A percentile compares a stretch with the other conserved stretches of the same genome.
Conservation (phyloP, 2,113 vertebrate genomes). For the Spermophilus dauricus region DNA sequence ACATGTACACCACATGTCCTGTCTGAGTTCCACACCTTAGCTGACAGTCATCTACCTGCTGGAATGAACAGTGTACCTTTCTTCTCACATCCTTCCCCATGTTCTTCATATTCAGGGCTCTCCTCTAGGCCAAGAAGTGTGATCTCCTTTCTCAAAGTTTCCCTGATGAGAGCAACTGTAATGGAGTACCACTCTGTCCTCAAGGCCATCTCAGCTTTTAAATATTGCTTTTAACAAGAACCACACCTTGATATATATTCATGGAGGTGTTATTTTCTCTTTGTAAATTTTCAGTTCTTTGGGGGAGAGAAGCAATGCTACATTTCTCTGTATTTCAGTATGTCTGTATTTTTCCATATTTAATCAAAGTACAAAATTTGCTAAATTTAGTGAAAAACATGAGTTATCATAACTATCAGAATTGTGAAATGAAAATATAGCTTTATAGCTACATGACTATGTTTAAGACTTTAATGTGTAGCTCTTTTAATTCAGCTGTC, state of each 20-base stretch:
- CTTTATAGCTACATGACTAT: not conserved
- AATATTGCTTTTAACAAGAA: not conserved
- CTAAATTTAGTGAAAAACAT: not conserved
- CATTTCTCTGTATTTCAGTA: not conserved
- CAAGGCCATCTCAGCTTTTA: not conserved
- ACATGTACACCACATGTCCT: rapidly evolving
- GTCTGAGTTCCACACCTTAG: not conserved
- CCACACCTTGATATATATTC: not conserved
- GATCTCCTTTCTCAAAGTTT: not conserved
- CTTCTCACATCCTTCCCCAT: not conserved
- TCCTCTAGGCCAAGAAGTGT: not conserved
- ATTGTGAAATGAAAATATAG: not conserved
- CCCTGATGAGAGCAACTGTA: not conserved
- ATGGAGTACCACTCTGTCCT: not conserved
- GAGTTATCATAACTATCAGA: not conserved
- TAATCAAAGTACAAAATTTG: not conserved
- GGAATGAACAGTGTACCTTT: not conserved
- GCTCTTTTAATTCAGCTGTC: not conserved
- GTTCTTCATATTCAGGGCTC: not conserved
- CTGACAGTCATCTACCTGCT: not conserved
- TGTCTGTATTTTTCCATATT: not conserved
- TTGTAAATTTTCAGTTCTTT: not conserved
- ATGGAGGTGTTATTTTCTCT: not conserved
- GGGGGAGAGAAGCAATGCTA: not conserved
- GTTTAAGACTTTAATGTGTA: not conserved